These are phyloP conservation scores for Eristalis tenax DNA, from an alignment of 2,888 invertebrate species.

Conservation along the genomic window DNA sequence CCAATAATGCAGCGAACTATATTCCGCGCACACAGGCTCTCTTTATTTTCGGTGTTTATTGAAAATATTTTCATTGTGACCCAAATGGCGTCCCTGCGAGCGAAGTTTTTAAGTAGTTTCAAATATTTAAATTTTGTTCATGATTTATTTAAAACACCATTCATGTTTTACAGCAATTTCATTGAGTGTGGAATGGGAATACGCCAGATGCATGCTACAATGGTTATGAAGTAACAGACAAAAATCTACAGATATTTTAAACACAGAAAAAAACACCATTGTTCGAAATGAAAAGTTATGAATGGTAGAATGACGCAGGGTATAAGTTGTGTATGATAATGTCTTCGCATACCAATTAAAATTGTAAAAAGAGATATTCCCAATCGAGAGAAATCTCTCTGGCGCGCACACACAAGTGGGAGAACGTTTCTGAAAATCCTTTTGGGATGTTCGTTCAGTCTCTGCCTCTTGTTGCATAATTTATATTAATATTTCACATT, in stretches of 20 bases:
- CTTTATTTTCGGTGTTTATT: neutral
- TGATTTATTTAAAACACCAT: conserved; percentile 27
- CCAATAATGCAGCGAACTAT: conserved; percentile 17
- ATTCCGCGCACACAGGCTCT: neutral
- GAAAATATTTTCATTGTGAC: conserved; percentile 20
- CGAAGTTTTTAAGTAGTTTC: conserved; percentile 14
- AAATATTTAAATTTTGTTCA: conserved; percentile 18
- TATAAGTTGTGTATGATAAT: neutral
- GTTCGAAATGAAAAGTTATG: conserved; percentile 1
- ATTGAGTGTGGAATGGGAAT: conserved; percentile 20
- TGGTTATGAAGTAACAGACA: neutral
- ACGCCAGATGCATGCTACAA: neutral
- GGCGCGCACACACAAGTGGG: conserved; percentile 20
- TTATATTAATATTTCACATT: conserved; percentile 61
- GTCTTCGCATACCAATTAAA: conserved; percentile 34
- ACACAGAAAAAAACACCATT: neutral
- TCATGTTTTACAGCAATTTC: conserved; percentile 15
- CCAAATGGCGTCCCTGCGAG: conserved; percentile 14
- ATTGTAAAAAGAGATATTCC: conserved; percentile 18
- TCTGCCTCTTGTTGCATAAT: conserved; percentile 41
- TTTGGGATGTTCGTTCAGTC: conserved; percentile 33
- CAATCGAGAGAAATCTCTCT: conserved; percentile 10
- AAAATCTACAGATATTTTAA: neutral
- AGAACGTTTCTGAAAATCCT: conserved; percentile 26
- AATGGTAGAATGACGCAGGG: neutral